phyloP scores from a whole-genome alignment of 1,140 invertebrate genomes.

The Magallana ariakensis region DNA sequence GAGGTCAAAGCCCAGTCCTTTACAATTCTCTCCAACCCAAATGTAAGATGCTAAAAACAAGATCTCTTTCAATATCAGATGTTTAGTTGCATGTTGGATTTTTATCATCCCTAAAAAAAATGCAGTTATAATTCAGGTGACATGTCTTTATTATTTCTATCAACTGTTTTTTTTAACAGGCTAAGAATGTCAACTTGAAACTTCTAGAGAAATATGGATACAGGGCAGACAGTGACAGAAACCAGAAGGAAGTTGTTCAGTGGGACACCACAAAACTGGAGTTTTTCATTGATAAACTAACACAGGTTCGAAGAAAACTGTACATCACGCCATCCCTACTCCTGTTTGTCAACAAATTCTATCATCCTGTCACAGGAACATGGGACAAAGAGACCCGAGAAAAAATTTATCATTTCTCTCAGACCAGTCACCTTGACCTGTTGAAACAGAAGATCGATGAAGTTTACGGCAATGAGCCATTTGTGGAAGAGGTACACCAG shows the following conservation, averaged over 20 bases:
- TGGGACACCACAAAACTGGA: conserved; percentile 10
- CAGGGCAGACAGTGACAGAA: neutral
- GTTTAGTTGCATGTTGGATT: no score
- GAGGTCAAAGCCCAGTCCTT: no score
- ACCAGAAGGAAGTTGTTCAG: neutral
- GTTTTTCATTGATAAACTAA: neutral
- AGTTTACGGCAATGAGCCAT: conserved; percentile 5
- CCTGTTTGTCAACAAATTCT: neutral
- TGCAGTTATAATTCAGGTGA: no score
- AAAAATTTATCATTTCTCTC: neutral
- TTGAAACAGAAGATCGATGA: neutral
- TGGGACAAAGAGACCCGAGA: neutral
- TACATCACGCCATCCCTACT: neutral
- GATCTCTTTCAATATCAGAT: no score
- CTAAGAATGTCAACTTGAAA: neutral
- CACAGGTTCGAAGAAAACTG: neutral
- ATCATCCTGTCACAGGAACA: neutral
- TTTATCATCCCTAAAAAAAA: no score
- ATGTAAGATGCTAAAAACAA: no score
- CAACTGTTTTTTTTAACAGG: neutral
- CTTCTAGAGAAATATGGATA: neutral
- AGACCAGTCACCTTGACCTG: neutral
- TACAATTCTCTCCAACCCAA: no score
- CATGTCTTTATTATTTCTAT: no score
- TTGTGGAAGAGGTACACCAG: neutral